Evolutionary conservation across 2,113 vertebrate genomes (phyloP).

Genomic region (human (Homo sapiens)): DNA sequence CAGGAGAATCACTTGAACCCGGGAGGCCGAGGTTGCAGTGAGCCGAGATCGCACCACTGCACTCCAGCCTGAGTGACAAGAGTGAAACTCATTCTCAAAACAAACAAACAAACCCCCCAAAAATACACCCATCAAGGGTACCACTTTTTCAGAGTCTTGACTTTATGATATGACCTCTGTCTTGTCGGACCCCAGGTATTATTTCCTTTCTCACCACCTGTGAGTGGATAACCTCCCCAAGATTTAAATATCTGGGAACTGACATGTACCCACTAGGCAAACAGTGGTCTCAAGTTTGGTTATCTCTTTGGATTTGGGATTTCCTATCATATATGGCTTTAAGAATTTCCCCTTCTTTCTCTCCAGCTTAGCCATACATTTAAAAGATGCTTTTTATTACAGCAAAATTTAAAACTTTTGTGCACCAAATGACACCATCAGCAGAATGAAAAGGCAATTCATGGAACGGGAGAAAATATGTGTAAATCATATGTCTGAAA

Average conservation of each 20-base stretch:
- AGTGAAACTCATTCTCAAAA: no score
- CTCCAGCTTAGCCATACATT: not conserved
- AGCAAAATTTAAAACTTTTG: not conserved
- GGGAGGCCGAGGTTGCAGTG: no score
- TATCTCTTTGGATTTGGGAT: not conserved
- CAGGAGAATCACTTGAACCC: no score
- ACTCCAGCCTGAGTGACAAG: no score
- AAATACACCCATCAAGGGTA: not conserved
- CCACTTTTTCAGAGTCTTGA: not conserved
- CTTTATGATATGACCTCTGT: not conserved
- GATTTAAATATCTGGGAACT: not conserved
- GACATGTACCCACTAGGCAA: not conserved
- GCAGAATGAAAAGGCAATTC: not conserved
- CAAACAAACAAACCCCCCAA: not conserved
- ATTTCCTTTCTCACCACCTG: not conserved
- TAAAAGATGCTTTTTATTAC: not conserved
- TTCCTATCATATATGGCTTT: not conserved
- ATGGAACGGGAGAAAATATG: not conserved
- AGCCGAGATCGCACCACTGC: no score
- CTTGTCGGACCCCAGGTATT: not conserved
- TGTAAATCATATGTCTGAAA: conserved; percentile 20
- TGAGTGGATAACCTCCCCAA: not conserved
- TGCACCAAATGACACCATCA: not conserved
- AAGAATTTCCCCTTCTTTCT: not conserved
- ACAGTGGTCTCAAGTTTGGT: not conserved